These are phyloP conservation scores for Zoanthus sansibaricus DNA, from an alignment of 92 coral and sea anemone species.

Conservation along the genomic window DNA sequence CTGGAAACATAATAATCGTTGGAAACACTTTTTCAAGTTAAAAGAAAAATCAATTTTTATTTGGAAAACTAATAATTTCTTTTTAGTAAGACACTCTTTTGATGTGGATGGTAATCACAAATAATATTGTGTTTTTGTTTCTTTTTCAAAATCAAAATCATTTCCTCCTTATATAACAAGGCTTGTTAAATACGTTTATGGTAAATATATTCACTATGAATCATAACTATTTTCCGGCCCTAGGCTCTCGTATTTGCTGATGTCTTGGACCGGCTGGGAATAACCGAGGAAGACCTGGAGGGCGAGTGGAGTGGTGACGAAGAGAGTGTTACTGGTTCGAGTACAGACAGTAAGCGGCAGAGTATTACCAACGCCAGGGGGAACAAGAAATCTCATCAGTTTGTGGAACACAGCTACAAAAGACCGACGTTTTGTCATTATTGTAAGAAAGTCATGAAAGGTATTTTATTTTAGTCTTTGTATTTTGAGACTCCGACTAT, in stretches of 20 bases:
- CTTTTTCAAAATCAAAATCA: too few relatives aligned
- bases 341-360: conserved; percentile 75
- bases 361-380: conserved; percentile 68
- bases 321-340: conserved; percentile 64
- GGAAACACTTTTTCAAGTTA: too few relatives aligned
- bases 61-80: too few relatives aligned
- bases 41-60: background rate
- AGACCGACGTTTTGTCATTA: conserved; percentile 89
- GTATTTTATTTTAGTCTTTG: conserved; percentile 37
- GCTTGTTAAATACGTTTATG: background rate
- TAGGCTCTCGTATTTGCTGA: conserved; percentile 88
- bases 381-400: conserved; percentile 87
- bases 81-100: too few relatives aligned
- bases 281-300: conserved; percentile 79
- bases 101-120: too few relatives aligned
- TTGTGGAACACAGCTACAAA: conserved; percentile 80
- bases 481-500: too few relatives aligned
- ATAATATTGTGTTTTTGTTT: too few relatives aligned
- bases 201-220: too few relatives aligned
- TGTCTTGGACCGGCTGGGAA: conserved; percentile 76
- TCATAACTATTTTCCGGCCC: background rate
- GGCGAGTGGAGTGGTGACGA: conserved; percentile 81
- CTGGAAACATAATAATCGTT: too few relatives aligned
- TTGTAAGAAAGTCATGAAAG: conserved; percentile 91
- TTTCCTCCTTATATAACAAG: too few relatives aligned